Percentiles rank a stretch among this genome's conserved stretches.
These are phyloP conservation scores for Cantharis rustica DNA, from an alignment of 2,888 invertebrate species.

Conservation along the genomic window DNA sequence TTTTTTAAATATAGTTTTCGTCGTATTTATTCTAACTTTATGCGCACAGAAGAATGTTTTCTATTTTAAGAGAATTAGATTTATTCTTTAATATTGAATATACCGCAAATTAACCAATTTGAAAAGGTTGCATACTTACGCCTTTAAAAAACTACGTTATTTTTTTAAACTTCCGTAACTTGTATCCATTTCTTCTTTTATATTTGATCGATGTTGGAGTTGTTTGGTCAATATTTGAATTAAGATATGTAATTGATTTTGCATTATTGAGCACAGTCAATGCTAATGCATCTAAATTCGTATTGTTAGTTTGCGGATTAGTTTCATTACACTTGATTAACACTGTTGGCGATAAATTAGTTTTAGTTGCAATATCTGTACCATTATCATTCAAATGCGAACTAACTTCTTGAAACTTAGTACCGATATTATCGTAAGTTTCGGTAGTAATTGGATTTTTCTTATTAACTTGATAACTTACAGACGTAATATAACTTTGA, in stretches of 20 bases:
- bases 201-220: neutral
- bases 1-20: neutral
- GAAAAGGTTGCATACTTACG: neutral
- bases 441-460: conserved; percentile 32
- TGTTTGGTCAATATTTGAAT: neutral
- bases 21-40: too few species aligned
- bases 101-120: neutral
- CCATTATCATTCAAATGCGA: conserved; percentile 47
- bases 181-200: neutral
- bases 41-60: too few species aligned
- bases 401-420: conserved; percentile 12
- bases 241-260: conserved; percentile 40
- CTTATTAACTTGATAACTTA: conserved; percentile 60
- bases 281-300: conserved; percentile 14
- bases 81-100: neutral
- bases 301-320: neutral
- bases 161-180: neutral
- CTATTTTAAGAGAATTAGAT: neutral
- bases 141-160: neutral
- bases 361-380: conserved; percentile 40
- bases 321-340: neutral
- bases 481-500: conserved; percentile 60
- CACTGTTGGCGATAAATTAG: neutral
- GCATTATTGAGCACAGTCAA: conserved; percentile 54
- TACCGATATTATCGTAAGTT: neutral